Percentiles rank a stretch among this genome's conserved stretches.
Conservation (phyloP, 2,113 vertebrate genomes). For the Neogale vison region DNA sequence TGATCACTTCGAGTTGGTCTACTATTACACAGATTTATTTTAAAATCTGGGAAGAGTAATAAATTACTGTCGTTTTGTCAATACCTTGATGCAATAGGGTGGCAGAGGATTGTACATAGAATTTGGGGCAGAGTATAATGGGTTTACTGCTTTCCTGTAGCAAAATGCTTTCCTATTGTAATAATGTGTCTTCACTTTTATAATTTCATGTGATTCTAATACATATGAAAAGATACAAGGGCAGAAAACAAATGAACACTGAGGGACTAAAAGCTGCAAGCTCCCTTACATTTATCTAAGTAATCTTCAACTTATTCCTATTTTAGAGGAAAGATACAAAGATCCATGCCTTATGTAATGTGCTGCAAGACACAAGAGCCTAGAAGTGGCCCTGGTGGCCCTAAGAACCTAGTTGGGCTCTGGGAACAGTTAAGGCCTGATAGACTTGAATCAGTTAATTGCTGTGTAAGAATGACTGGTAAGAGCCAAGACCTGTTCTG, state of each 20-base stretch:
- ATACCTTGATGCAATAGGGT: neutral
- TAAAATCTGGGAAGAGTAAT: neutral
- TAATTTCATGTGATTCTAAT: neutral
- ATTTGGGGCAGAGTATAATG: neutral
- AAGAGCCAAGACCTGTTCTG: neutral
- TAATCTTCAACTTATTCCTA: neutral
- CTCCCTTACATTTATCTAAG: neutral
- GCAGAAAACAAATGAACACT: neutral
- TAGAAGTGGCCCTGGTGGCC: neutral
- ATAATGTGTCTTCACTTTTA: neutral
- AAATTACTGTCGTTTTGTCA: neutral
- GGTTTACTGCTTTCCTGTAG: neutral
- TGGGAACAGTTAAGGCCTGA: neutral
- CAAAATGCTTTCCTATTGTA: neutral
- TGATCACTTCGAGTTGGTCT: neutral
- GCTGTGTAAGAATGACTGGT: neutral
- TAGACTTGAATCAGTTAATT: neutral
- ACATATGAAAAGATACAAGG: neutral
- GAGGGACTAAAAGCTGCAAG: neutral
- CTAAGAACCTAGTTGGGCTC: neutral
- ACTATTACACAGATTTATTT: neutral
- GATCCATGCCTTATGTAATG: neutral
- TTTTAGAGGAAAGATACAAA: neutral
- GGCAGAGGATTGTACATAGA: neutral
- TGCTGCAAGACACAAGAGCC: neutral